Conservation (phyloP, 2,888 invertebrate species). For the Diadegma fenestrale region DNA sequence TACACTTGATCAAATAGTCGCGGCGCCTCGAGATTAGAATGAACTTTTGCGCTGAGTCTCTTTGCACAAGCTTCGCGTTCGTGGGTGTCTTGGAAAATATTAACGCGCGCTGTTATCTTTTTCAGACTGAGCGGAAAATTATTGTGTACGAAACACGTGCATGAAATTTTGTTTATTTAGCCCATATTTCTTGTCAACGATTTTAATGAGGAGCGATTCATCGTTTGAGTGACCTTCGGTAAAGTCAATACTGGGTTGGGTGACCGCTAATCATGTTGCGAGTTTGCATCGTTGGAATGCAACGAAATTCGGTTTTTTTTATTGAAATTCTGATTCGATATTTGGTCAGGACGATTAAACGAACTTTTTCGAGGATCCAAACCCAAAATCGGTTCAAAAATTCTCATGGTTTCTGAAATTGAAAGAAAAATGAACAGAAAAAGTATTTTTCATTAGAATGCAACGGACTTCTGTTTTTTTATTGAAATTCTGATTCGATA, state of each 20-base stretch:
- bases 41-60: not conserved
- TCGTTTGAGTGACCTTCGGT: not conserved
- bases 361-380: too few relatives aligned
- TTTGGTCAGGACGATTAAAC: too few relatives aligned
- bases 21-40: not conserved
- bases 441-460: too few relatives aligned
- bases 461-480: too few relatives aligned
- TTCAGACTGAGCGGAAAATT: not conserved
- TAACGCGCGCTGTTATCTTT: not conserved
- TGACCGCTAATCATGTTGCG: not conserved
- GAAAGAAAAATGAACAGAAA: too few relatives aligned
- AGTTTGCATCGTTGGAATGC: too few relatives aligned
- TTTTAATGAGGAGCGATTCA: not conserved
- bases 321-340: too few relatives aligned
- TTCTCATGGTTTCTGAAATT: too few relatives aligned
- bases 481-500: too few relatives aligned
- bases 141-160: not conserved
- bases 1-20: not conserved
- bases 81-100: not conserved
- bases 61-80: not conserved
- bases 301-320: too few relatives aligned
- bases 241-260: not conserved
- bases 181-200: not conserved
- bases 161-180: not conserved
- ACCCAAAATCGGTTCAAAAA: too few relatives aligned